A percentile compares a stretch with the other conserved stretches of the same genome.
phyloP scores from a whole-genome alignment of 2,797 vertebrate genomes.

The Ciconia nigra region DNA sequence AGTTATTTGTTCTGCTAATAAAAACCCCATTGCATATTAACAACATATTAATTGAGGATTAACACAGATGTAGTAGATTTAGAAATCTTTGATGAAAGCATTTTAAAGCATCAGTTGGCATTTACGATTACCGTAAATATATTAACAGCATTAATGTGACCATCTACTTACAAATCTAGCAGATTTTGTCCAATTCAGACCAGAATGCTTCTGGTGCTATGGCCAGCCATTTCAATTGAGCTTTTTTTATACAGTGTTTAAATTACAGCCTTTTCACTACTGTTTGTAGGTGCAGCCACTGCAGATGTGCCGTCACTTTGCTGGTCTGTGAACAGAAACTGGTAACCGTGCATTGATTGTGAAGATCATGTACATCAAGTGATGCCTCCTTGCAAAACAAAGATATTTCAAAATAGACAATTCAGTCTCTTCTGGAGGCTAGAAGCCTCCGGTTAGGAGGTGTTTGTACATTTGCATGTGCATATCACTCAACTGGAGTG shows the following conservation, averaged over 20 bases:
- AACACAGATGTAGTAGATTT: slow-evolving; percentile 24
- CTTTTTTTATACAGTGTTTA: background rate
- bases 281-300: background rate
- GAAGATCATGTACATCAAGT: background rate
- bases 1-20: slow-evolving; percentile 51
- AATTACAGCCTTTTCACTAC: background rate
- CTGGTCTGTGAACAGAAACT: background rate
- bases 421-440: background rate
- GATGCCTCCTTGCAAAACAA: background rate
- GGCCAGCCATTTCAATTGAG: background rate
- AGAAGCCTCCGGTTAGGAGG: background rate
- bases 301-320: background rate
- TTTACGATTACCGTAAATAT: background rate
- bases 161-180: background rate
- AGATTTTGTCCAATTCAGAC: background rate
- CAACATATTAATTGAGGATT: slow-evolving; percentile 39
- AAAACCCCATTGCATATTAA: slow-evolving; percentile 27
- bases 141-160: background rate
- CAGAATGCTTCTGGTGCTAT: background rate
- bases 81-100: slow-evolving; percentile 11
- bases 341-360: background rate
- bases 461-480: background rate
- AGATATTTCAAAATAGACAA: background rate
- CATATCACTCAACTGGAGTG: background rate
- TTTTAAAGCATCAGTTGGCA: background rate